phyloP scores from a whole-genome alignment of 2,113 vertebrate species.

The Syngnathus typhle region DNA sequence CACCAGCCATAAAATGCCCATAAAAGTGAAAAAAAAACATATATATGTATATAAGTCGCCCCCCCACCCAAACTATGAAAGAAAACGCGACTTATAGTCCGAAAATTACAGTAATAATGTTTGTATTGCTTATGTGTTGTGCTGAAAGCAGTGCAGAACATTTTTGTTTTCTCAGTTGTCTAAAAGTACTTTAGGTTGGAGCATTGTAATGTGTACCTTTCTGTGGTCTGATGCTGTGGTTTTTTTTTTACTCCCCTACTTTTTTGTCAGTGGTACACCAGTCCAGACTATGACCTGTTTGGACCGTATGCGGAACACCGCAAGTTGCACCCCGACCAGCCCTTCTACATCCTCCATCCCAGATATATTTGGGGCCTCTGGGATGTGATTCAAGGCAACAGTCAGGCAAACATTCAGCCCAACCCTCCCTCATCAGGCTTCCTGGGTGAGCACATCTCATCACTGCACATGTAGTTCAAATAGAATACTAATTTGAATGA shows the following conservation, averaged over 20 bases:
- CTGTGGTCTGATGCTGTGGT: neutral
- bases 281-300: conserved; percentile 96
- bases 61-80: no score
- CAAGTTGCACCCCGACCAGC: conserved; percentile 80
- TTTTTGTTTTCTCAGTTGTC: no score
- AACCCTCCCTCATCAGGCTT: conserved; percentile 98
- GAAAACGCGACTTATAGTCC: no score
- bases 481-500: no score
- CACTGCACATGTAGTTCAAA: neutral
- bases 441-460: conserved; percentile 75
- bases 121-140: no score
- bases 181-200: no score
- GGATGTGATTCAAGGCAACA: conserved; percentile 96
- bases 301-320: conserved; percentile 85
- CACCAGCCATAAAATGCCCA: no score
- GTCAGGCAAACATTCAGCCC: conserved; percentile 92
- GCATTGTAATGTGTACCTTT: no score
- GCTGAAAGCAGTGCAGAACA: no score
- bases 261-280: conserved; percentile 83
- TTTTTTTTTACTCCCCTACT: neutral
- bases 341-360: conserved; percentile 95
- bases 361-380: conserved; percentile 94
- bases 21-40: no score
- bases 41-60: no score
- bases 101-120: no score